Evolutionary conservation across 1,140 invertebrate genomes (phyloP), one percentile per base, ranked within the genome.

Genomic region (Cydia fagiglandana): DNA sequence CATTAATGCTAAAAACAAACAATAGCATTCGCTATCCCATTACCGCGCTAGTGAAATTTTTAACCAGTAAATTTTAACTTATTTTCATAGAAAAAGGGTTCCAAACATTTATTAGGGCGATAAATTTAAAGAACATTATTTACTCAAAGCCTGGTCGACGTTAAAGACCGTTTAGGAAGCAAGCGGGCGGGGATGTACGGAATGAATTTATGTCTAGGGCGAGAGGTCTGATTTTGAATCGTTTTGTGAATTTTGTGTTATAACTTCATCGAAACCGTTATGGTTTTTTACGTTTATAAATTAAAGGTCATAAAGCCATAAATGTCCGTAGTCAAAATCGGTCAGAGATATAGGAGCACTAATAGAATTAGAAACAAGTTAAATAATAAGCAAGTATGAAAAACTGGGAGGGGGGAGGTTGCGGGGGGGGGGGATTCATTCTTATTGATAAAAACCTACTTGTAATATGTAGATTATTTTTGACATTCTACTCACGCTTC

Each of bases 111-210:
- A 92, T 91, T 91, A 87, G 84, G 79, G 84, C 87, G 80, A 90
- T 92, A 91, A 92, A 92, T 92, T 92, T 83, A 82, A 83, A 84
- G 84, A 89, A 90, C 90, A 91, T 90, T 91, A 91, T 91, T 91
- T 89, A 88, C 86, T 87, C 86, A 92, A 92, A 92, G 90, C 89
- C 80, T 79, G 81, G 83, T 76, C 78, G 88, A 90, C 89, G 87
- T 88, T 90, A 90, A 87, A 87, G 86, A 85, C 86, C 87, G 83
- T 90, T 91, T 84, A 83, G 82, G 88, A 86, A 87, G 86, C 85
- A 83, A 86, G 76, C 77, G 79, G 80, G 84, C 77, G 82, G 82
- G 83, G 77, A 80, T 79, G 79, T 85, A 83, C 86, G 87, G 38
- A 70, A 88, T 90, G 84, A 90, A 91, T 91, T 91, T 91, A 88